Evolutionary conservation across 2,888 invertebrate species (phyloP).

Genomic region (Ophion ellenae): DNA sequence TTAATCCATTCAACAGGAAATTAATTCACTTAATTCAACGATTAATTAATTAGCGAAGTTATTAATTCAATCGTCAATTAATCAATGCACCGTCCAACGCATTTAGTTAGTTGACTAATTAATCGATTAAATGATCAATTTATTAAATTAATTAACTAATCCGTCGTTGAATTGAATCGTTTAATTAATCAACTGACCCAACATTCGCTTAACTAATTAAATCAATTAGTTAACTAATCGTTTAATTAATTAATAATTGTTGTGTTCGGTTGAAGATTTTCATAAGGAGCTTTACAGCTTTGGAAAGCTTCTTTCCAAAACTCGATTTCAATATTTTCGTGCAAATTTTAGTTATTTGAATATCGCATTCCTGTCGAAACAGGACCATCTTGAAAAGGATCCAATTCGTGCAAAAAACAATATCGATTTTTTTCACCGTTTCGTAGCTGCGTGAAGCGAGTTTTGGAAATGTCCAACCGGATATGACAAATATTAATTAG

Average conservation of each 20-base stretch:
- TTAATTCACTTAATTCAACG: background rate
- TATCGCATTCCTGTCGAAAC: background rate
- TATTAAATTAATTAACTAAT: background rate
- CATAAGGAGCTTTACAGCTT: no score
- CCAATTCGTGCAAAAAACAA: background rate
- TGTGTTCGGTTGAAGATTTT: no score
- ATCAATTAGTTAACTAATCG: background rate
- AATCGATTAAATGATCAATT: no score
- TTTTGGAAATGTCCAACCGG: no score
- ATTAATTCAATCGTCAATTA: no score
- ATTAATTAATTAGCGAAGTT: background rate
- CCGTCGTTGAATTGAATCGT: no score
- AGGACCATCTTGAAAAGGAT: background rate
- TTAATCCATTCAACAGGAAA: no score
- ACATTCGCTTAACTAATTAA: background rate
- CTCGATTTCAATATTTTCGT: background rate
- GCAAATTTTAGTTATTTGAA: background rate
- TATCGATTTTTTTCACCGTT: background rate
- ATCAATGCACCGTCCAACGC: background rate
- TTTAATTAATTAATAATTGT: background rate
- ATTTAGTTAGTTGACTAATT: background rate
- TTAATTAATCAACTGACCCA: background rate
- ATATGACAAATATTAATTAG: no score
- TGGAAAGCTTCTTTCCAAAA: no score
- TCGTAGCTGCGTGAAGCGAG: no score